A percentile compares a stretch with the other conserved stretches of the same genome.
These are phyloP conservation scores for Cygnus buccinator DNA, from an alignment of 2,113 vertebrate genomes.

Conservation along the genomic window DNA sequence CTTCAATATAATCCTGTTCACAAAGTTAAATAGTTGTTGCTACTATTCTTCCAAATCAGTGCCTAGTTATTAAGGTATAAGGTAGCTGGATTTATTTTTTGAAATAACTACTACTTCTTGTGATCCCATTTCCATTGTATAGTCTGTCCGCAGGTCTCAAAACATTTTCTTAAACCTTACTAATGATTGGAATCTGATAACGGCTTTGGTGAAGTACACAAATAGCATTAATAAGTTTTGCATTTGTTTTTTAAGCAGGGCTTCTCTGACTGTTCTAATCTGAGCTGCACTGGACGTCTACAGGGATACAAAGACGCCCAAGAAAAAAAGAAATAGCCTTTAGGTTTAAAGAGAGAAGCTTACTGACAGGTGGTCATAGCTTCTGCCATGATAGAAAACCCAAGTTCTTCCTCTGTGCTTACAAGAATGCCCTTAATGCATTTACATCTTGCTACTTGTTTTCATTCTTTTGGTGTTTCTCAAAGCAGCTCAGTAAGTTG, in stretches of 20 bases:
- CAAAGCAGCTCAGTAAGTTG: background rate
- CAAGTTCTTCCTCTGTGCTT: background rate
- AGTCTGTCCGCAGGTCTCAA: background rate
- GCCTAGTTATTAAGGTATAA: background rate
- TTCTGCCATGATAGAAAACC: background rate
- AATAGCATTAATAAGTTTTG: background rate
- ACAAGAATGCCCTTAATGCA: background rate
- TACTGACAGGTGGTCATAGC: no score
- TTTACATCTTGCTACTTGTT: background rate
- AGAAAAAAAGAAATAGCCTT: background rate
- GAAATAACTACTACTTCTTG: background rate
- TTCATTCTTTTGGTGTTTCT: background rate
- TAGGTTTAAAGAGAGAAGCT: background rate
- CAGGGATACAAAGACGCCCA: background rate
- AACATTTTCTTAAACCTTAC: background rate
- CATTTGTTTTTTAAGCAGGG: background rate
- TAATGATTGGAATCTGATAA: background rate
- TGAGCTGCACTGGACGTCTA: background rate
- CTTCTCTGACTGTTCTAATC: background rate
- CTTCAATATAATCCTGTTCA: background rate
- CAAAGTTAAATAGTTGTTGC: background rate
- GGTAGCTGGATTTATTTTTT: background rate
- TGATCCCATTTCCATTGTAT: background rate
- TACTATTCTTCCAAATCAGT: background rate
- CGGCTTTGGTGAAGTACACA: background rate